These are phyloP conservation scores for Artibeus lituratus DNA, from an alignment of 2,797 vertebrate genomes.

Conservation along the genomic window DNA sequence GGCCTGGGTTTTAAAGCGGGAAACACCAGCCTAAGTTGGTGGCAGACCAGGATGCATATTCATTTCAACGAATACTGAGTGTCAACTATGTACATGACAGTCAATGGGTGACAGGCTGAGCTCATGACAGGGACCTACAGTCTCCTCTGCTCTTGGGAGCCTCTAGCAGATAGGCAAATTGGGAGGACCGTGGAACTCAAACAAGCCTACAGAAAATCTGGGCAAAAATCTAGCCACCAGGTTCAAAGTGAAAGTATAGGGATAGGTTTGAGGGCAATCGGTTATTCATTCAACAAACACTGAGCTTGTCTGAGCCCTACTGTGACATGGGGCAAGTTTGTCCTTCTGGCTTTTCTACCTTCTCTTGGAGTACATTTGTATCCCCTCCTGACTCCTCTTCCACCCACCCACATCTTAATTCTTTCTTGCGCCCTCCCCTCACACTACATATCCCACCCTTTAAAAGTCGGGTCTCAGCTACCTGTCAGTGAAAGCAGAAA, in stretches of 20 bases:
- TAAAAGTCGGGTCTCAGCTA: background rate
- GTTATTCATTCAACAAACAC: conserved; percentile 2
- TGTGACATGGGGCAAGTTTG: background rate
- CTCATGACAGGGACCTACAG: accelerated
- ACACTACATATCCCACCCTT: background rate
- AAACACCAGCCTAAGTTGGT: background rate
- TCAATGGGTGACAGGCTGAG: background rate
- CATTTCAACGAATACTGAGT: background rate
- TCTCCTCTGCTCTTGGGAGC: background rate
- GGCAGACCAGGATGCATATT: background rate
- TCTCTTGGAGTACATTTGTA: background rate
- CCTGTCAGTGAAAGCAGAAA: background rate
- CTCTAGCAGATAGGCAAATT: background rate
- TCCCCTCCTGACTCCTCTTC: background rate
- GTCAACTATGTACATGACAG: accelerated
- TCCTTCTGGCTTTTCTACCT: background rate
- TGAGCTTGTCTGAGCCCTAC: background rate
- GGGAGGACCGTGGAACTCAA: background rate
- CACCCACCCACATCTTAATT: background rate
- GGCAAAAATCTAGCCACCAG: background rate
- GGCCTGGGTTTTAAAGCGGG: background rate
- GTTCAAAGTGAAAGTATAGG: background rate
- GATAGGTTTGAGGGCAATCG: background rate
- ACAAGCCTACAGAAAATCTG: background rate
- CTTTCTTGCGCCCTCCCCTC: background rate